Percentiles rank a stretch among this genome's conserved stretches.
Conservation (phyloP, 2,888 invertebrate species). For the Dolomedes plantarius region DNA sequence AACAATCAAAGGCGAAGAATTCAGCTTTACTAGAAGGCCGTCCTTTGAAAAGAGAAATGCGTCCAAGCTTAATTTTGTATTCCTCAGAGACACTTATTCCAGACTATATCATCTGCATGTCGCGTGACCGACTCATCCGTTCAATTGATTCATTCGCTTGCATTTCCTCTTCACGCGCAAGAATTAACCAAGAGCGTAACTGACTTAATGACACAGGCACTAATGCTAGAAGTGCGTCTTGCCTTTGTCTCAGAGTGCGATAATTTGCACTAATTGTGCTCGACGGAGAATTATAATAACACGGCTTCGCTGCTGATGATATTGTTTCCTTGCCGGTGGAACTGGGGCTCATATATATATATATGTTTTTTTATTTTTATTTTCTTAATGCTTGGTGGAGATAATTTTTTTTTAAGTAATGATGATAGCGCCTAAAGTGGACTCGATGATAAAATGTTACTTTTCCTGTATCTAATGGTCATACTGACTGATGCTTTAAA, state of each 20-base stretch:
- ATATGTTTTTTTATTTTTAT: background rate
- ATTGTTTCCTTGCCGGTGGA: background rate
- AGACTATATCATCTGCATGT: background rate
- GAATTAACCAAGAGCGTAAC: constrained; percentile 3
- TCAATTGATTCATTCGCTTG: constrained; percentile 14
- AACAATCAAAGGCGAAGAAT: no score
- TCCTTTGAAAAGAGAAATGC: no score
- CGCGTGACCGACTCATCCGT: constrained; percentile 18
- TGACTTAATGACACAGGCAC: constrained; percentile 10
- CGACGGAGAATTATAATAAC: constrained; percentile 3
- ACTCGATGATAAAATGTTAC: no score
- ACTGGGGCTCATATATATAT: background rate
- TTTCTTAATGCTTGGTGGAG: background rate
- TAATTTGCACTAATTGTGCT: constrained; percentile 7
- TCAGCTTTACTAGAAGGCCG: no score
- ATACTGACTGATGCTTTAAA: no score
- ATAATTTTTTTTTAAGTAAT: background rate
- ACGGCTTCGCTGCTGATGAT: background rate
- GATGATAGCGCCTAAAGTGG: background rate
- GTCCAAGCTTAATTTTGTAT: background rate
- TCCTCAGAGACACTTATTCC: background rate
- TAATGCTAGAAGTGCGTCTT: constrained; percentile 11
- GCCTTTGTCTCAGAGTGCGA: background rate
- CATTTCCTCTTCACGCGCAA: constrained; percentile 13
- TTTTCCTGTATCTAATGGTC: no score